These are phyloP conservation scores for Arbacia lixula DNA, from an alignment of 53 echinoderm and acorn worm genomes.

Conservation along the genomic window DNA sequence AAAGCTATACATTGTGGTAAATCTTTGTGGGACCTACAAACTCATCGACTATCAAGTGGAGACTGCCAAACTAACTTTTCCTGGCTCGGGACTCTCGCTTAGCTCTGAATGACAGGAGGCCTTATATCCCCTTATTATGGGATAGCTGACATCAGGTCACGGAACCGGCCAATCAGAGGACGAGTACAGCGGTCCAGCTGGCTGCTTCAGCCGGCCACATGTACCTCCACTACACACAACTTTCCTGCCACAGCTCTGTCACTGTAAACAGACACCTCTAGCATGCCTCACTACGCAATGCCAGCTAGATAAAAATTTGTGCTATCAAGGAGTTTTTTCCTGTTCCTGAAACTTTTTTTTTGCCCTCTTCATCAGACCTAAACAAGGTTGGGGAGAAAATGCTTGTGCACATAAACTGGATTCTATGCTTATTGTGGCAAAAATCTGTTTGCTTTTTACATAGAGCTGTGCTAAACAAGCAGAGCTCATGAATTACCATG, in stretches of 20 bases:
- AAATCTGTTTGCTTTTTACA: constrained; percentile 18
- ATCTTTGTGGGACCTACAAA: constrained; percentile 52
- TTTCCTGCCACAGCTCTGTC: not conserved
- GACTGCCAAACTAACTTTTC: constrained; percentile 62
- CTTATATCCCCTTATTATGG: constrained; percentile 60
- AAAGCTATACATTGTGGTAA: constrained; percentile 60
- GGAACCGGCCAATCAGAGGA: constrained; percentile 40
- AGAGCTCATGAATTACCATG: constrained; percentile 17
- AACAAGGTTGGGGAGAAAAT: constrained; percentile 12
- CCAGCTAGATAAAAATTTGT: constrained; percentile 3
- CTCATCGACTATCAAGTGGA: constrained; percentile 35
- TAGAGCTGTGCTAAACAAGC: not conserved
- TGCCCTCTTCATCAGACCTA: not conserved
- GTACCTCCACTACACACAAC: constrained; percentile 10
- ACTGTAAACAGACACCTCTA: constrained; percentile 11
- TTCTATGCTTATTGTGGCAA: constrained; percentile 46
- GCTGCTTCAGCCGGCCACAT: constrained; percentile 7
- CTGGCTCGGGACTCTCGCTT: constrained; percentile 53
- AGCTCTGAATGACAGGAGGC: constrained; percentile 54
- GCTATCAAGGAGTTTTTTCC: constrained; percentile 19
- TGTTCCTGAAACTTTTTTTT: not conserved
- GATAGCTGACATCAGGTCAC: constrained; percentile 57
- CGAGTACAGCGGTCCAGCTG: constrained; percentile 31
- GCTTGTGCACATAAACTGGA: constrained; percentile 50
- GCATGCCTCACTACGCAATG: constrained; percentile 1